These are phyloP conservation scores for Pseudorectes ferrugineus DNA, from an alignment of 2,113 vertebrate genomes.

Conservation along the genomic window DNA sequence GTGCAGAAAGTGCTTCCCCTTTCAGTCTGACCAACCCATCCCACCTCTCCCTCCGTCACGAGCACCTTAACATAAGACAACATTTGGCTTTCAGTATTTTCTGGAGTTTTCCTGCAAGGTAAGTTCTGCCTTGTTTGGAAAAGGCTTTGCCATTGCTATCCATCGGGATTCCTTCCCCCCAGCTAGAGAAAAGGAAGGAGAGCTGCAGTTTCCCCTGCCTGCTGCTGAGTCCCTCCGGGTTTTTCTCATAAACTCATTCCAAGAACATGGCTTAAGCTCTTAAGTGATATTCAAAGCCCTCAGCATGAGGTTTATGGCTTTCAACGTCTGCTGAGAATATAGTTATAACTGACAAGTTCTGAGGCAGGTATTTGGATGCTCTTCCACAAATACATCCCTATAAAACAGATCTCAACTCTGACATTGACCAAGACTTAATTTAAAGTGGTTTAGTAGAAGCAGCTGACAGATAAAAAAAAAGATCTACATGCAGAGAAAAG, in stretches of 20 bases:
- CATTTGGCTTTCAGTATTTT: neutral
- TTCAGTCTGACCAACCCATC: neutral
- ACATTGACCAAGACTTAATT: conserved; percentile 33
- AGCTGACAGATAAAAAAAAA: neutral
- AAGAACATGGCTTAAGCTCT: conserved; percentile 33
- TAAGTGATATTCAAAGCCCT: conserved; percentile 50
- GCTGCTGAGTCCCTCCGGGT: neutral
- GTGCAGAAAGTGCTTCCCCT: neutral
- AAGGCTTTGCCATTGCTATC: neutral
- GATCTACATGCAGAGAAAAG: neutral
- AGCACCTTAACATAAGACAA: neutral
- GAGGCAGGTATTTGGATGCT: conserved; percentile 49
- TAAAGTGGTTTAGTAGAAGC: conserved; percentile 29
- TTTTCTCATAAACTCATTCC: conserved; percentile 44
- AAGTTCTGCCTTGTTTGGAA: neutral
- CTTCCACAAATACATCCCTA: neutral
- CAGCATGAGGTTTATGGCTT: conserved; percentile 48
- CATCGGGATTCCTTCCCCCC: neutral
- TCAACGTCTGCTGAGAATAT: conserved; percentile 30
- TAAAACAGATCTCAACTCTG: conserved; percentile 25
- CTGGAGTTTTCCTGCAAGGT: neutral
- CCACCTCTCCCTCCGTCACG: neutral
- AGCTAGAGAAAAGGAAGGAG: neutral
- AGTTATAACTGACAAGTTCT: conserved; percentile 38
- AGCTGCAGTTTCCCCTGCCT: neutral